These are phyloP conservation scores for Drosophila guanche DNA, from an alignment of 1,140 invertebrate genomes.

Conservation along the genomic window DNA sequence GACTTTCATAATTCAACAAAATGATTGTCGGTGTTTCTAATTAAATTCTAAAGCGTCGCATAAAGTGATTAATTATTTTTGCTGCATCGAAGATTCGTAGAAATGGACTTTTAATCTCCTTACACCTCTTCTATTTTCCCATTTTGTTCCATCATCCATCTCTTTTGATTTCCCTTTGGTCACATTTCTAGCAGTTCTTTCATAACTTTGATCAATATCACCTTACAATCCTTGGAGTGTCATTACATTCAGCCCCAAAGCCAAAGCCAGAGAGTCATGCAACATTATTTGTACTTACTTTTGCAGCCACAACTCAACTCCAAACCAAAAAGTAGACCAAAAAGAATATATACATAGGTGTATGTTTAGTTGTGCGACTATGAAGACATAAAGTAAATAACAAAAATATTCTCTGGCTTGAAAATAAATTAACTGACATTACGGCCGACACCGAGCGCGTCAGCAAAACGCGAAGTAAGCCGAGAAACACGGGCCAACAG, in stretches of 20 bases:
- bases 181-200: conserved; percentile 12
- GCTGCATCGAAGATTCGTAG: too few relatives aligned
- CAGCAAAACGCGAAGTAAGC: conserved; percentile 32
- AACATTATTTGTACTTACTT: conserved; percentile 37
- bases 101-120: too few relatives aligned
- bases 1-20: conserved; percentile 10
- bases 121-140: background rate
- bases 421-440: conserved; percentile 75
- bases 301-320: background rate
- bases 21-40: background rate
- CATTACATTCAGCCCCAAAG: conserved; percentile 12
- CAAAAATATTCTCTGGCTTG: conserved; percentile 42
- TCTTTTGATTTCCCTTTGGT: conserved; percentile 35
- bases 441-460: conserved; percentile 61
- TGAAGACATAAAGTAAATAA: conserved; percentile 52
- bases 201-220: conserved; percentile 33
- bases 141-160: conserved; percentile 3
- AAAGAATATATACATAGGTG: conserved; percentile 19
- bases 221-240: conserved; percentile 53
- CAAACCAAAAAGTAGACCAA: conserved; percentile 1
- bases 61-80: too few relatives aligned
- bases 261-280: conserved; percentile 40
- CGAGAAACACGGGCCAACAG: background rate
- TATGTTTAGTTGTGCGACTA: too few relatives aligned
- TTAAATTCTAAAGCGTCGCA: too few relatives aligned